Evolutionary conservation across 2,113 vertebrate species (phyloP), one percentile per base, ranked within the genome.

Genomic region (Brachionichthys hirsutus): DNA sequence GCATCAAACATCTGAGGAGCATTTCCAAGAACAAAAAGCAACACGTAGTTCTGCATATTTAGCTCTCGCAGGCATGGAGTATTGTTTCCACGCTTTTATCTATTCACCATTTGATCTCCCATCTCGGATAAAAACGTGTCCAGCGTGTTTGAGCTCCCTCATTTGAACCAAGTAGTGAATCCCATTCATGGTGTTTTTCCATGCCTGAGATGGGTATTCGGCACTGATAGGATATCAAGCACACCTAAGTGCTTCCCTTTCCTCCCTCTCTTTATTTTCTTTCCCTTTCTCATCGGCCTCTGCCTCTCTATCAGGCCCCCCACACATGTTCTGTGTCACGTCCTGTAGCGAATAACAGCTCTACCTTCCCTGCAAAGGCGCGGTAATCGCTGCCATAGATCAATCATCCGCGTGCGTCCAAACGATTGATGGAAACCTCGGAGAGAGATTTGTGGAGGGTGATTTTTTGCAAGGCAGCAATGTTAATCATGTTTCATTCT

Each of bases 201-300:
- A 88, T 73, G 57, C 68, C 71, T 50, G 62, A 54, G 78, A 84
- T 82, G 78, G 83, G 78, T 84, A 85, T 82, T 82, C 78, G 75
- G 66, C 53, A 65, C 82, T 81, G 82, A 84, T 87, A 79, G 82
- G 78, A 84, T 88, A 88, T 86, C 77, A 85, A 84, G 77, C 85
- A 77, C 82, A 86, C 83, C 83, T 89, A 88, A 86, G 82, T 87
- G 86, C 81, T 90, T 89, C 88, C 86, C 62, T 87, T 87, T 89
- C 87, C 87, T 82, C 77, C 52, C 79, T 75, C 73, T 76, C 84
- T 82, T 81, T 87, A 83, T 87, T 85, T 85, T 83, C 84, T 83
- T 87, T 88, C 78, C 85, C 83, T 83, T 86, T 80, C 85, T 87
- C 80, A 69, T 80, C 68, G 73, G 78, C 82, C 73, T 77, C 67